Evolutionary conservation across 64 coral and sea anemone genomes (phyloP).

Genomic region (Montipora capricornis): DNA sequence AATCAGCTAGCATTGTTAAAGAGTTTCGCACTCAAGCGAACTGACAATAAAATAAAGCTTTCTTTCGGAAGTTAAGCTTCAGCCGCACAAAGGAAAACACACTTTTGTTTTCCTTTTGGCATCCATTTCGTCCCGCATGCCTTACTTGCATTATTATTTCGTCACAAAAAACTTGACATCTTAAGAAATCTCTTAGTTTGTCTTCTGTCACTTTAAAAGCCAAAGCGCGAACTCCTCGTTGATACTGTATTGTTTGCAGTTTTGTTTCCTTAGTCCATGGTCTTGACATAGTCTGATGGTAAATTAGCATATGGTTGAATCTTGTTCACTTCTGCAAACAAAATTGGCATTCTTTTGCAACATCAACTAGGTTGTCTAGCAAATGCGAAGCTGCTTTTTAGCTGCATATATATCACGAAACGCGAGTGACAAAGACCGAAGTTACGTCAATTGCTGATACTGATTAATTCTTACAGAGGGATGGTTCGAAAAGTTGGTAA

Average conservation of each 20-base stretch:
- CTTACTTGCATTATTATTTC: too few species aligned
- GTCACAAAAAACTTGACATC: background rate
- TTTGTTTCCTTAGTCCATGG: slow-evolving; percentile 33
- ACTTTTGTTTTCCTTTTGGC: too few species aligned
- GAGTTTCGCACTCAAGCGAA: too few species aligned
- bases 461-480: background rate
- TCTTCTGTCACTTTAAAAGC: slow-evolving; percentile 11
- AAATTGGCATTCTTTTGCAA: slow-evolving; percentile 42
- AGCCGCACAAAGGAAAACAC: too few species aligned
- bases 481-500: background rate
- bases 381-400: background rate
- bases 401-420: background rate
- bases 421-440: background rate
- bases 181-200: slow-evolving; percentile 21
- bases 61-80: too few species aligned
- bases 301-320: slow-evolving; percentile 44
- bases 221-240: background rate
- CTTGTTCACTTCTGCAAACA: slow-evolving; percentile 25
- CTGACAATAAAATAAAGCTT: too few species aligned
- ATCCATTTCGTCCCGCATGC: too few species aligned
- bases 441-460: background rate
- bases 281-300: background rate
- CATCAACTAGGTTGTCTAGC: slow-evolving; percentile 31
- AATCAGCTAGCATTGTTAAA: too few species aligned
- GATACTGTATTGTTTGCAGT: slow-evolving; percentile 34